Base-by-base conservation (phyloP, 2,113 vertebrate species). In the Engraulis encrasicolus region DNA sequence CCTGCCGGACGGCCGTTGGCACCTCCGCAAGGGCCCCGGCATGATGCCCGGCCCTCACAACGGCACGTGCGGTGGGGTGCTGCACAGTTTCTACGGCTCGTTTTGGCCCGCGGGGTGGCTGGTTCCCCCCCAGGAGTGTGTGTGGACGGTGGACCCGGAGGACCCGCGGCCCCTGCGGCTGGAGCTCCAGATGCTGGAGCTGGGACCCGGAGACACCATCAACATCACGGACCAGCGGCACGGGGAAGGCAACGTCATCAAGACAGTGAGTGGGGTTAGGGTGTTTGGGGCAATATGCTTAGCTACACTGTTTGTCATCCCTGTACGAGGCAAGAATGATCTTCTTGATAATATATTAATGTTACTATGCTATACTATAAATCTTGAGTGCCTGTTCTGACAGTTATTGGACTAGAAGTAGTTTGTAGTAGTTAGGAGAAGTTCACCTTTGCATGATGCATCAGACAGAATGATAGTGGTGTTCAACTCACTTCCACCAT, bases 71-170 rank as follows among this genome's bases (percentile, higher is more conserved):
- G 97, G 96, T 23, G 93, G 94, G 1, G 91, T 95, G 50, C 89
- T 97, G 27, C 92, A 94, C 80, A 95, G 93, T 34, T 98, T 98
- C 88, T 98, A 96, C 5, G 97, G 97, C 17, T 95, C 96, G 36
- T 96, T 98, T 81, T 93, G 93, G 5, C 94, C 97, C 18, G 96
- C 96, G 0, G 77, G 90, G 0, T 83, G 66, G 80, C 89, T 54
- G 1, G 90, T 87, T 14, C 50, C 50, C 6, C 87, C 92, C 0
- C 81, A 93, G 82, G 84, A 84, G 36, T 98, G 97, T 86, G 89
- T 95, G 54, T 98, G 97, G 97, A 92, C 94, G 1, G 88, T 97
- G 83, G 95, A 97, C 79, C 95, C 96, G 0, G 94, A 96, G 14
- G 97, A 97, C 84, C 92, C 95, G 17, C 93, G 96, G 31, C 94